Conservation (phyloP, 2,797 vertebrate species). For the Babyrousa celebensis region DNA sequence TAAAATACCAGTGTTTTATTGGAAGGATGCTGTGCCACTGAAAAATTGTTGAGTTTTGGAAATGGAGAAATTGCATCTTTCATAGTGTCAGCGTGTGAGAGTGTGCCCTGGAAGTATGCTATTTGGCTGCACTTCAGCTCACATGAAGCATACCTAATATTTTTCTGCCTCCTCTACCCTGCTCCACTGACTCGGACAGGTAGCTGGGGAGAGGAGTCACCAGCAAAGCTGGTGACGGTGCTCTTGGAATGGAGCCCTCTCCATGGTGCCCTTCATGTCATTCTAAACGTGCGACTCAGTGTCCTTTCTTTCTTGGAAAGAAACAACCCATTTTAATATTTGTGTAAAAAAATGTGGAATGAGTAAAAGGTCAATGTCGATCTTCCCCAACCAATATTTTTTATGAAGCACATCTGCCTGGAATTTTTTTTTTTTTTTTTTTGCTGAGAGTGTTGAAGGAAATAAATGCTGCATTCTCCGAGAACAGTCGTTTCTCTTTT, state of each 20-base stretch:
- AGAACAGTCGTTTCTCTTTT: constrained; percentile 40
- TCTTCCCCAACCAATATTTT: constrained; percentile 34
- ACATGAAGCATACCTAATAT: constrained; percentile 66
- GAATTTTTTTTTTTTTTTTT: not conserved
- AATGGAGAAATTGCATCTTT: constrained; percentile 86
- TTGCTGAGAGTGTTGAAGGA: constrained; percentile 26
- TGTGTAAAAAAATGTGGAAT: constrained; percentile 51
- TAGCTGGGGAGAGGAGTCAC: not conserved
- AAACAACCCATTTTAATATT: constrained; percentile 66
- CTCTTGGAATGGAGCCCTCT: not conserved
- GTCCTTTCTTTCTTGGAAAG: constrained; percentile 33
- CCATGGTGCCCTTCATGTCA: not conserved
- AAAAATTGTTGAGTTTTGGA: constrained; percentile 82
- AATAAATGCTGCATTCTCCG: constrained; percentile 47
- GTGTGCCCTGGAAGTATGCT: constrained; percentile 49
- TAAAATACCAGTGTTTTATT: constrained; percentile 86
- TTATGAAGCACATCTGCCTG: constrained; percentile 65
- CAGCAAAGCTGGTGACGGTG: not conserved
- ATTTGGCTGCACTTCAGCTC: constrained; percentile 65
- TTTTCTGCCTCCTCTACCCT: constrained; percentile 61
- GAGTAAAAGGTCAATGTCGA: constrained; percentile 60
- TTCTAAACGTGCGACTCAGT: constrained; percentile 12
- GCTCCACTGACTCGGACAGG: constrained; percentile 16
- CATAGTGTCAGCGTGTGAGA: not conserved
- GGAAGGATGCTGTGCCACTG: constrained; percentile 72